A percentile compares a stretch with the other conserved stretches of the same genome.
Conservation (phyloP, 2,797 vertebrate genomes). For the Hippocampus kuda region DNA sequence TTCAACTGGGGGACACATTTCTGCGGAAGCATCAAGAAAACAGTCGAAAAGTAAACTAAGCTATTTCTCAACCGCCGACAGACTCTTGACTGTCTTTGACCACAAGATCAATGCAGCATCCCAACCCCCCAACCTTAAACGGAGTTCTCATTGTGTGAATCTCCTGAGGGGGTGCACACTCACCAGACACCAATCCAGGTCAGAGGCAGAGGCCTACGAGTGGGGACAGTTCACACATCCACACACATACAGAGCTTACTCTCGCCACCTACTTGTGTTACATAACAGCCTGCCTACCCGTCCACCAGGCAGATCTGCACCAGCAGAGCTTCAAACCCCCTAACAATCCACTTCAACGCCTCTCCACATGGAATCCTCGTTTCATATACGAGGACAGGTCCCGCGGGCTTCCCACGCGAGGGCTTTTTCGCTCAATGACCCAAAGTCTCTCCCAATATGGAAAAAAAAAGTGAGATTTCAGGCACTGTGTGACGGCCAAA, state of each 20-base stretch:
- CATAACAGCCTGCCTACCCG: constrained; percentile 65
- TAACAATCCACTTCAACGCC: constrained; percentile 15
- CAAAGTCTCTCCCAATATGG: constrained; percentile 13
- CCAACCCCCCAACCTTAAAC: constrained; percentile 12
- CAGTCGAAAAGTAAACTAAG: not conserved
- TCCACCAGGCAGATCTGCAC: constrained; percentile 44
- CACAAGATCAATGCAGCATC: constrained; percentile 16
- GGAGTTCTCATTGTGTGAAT: constrained; percentile 24
- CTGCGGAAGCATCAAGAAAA: constrained; percentile 1
- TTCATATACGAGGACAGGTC: constrained; percentile 24
- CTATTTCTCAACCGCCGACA: not conserved
- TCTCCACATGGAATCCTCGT: constrained; percentile 18
- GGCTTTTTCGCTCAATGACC: constrained; percentile 24
- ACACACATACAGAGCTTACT: constrained; percentile 44
- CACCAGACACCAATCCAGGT: constrained; percentile 43
- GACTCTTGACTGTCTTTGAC: constrained; percentile 20
- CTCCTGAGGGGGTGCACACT: constrained; percentile 26
- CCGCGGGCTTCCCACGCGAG: constrained; percentile 10
- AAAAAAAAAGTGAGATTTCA: constrained; percentile 36
- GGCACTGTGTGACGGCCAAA: constrained; percentile 37
- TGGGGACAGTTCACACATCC: constrained; percentile 38
- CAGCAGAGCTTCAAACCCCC: constrained; percentile 17
- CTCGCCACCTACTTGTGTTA: constrained; percentile 66
- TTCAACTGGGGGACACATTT: constrained; percentile 3
- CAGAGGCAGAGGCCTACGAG: constrained; percentile 28